These are phyloP conservation scores for Opisthograptis luteolata DNA, from an alignment of 2,888 invertebrate species.

Conservation along the genomic window DNA sequence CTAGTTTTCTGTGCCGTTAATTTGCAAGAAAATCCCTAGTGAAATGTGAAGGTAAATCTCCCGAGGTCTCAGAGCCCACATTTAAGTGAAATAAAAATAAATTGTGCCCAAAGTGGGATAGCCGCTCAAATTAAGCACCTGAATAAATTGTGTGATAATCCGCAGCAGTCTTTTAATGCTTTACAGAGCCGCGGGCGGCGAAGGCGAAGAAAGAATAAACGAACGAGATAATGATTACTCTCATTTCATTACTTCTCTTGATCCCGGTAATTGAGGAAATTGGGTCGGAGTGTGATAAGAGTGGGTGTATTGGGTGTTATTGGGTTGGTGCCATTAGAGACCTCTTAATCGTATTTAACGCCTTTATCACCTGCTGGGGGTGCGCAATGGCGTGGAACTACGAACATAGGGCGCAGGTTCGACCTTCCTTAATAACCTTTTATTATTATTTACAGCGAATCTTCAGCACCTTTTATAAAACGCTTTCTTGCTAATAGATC, in stretches of 20 bases:
- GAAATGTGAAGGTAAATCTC: constrained; percentile 74
- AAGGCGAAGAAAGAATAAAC: constrained; percentile 69
- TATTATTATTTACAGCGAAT: constrained; percentile 42
- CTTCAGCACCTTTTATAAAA: constrained; percentile 38
- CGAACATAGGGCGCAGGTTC: constrained; percentile 53
- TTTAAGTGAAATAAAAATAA: constrained; percentile 82
- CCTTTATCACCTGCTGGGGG: constrained; percentile 79
- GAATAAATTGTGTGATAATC: constrained; percentile 84
- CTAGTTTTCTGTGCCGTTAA: constrained; percentile 38
- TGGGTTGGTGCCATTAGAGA: constrained; percentile 69
- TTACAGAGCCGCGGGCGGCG: constrained; percentile 68
- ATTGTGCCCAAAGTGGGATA: constrained; percentile 76
- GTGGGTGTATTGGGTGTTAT: constrained; percentile 67
- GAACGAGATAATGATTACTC: constrained; percentile 81
- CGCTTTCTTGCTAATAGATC: no score
- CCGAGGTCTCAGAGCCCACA: constrained; percentile 58
- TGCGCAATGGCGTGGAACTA: constrained; percentile 68
- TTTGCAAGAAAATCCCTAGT: constrained; percentile 58
- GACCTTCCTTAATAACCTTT: constrained; percentile 45
- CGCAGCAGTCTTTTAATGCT: constrained; percentile 79
- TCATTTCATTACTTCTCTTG: constrained; percentile 82
- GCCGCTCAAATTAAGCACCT: constrained; percentile 83
- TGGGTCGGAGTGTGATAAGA: constrained; percentile 77
- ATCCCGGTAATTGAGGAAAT: constrained; percentile 82
- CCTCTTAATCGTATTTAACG: constrained; percentile 79